Conservation (phyloP, 2,888 invertebrate species). For the Blomia tropicalis region DNA sequence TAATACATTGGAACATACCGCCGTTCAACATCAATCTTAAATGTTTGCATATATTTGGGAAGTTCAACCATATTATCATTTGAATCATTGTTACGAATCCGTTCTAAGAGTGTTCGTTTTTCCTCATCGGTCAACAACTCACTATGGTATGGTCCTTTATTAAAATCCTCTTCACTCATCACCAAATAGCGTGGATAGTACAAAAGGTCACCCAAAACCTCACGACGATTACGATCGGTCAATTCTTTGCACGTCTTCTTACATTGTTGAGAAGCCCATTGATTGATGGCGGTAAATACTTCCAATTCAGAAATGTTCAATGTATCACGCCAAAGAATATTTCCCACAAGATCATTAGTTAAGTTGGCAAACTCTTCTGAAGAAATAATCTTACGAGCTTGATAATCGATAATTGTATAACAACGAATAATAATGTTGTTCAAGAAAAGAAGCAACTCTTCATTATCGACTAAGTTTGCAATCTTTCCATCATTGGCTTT, state of each 20-base stretch:
- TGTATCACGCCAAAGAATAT: conserved; percentile 51
- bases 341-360: conserved; percentile 47
- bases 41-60: conserved; percentile 8
- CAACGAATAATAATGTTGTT: conserved; percentile 51
- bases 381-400: conserved; percentile 43
- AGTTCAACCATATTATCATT: conserved; percentile 22
- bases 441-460: conserved; percentile 34
- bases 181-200: conserved; percentile 51
- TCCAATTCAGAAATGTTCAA: conserved; percentile 47
- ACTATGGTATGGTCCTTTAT: conserved; percentile 44
- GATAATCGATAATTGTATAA: conserved; percentile 46
- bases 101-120: conserved; percentile 34
- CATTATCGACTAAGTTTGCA: conserved; percentile 27
- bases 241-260: conserved; percentile 41
- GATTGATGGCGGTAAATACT: conserved; percentile 46
- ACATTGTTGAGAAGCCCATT: conserved; percentile 47
- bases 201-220: conserved; percentile 43
- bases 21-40: conserved; percentile 13
- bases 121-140: conserved; percentile 44
- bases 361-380: conserved; percentile 46
- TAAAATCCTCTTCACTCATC: conserved; percentile 49
- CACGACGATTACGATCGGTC: conserved; percentile 41
- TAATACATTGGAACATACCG: not conserved
- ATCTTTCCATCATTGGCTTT: not conserved
- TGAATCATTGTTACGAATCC: conserved; percentile 35